Conservation (phyloP, 2,888 invertebrate genomes). For the Clistopyga incitator region DNA sequence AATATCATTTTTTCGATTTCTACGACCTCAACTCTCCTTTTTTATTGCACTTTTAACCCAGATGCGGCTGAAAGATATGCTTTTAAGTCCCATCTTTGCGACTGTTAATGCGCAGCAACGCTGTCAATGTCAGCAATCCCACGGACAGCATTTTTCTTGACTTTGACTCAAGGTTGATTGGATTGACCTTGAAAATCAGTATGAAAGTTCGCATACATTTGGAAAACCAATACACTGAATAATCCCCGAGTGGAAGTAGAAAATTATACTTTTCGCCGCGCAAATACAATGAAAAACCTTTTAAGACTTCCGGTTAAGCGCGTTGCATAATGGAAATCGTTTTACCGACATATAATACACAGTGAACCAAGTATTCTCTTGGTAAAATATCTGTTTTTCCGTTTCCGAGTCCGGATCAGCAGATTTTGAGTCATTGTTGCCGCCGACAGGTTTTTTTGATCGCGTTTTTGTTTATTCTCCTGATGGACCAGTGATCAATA, state of each 20-base stretch:
- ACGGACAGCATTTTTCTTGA: not conserved
- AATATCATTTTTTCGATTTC: not conserved
- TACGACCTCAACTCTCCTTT: not conserved
- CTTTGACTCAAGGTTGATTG: not conserved
- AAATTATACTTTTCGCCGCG: not conserved
- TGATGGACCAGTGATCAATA: not conserved
- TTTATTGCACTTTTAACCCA: conserved; percentile 1
- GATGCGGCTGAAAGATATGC: not conserved
- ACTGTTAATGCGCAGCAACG: not conserved
- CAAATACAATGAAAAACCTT: not conserved
- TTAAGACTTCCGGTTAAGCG: conserved; percentile 18
- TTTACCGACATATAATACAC: not conserved
- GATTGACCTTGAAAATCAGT: not conserved
- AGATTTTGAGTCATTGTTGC: conserved; percentile 5
- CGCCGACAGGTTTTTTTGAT: not conserved
- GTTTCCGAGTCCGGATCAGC: not conserved
- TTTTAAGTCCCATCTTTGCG: not conserved
- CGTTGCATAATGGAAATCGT: conserved; percentile 25
- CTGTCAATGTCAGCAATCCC: not conserved
- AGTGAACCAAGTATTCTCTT: not conserved
- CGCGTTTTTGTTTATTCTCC: not conserved
- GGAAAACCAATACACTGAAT: not conserved
- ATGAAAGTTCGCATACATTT: not conserved
- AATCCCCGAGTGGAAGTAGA: not conserved
- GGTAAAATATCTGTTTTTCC: not conserved